These are phyloP conservation scores for Buathra laborator DNA, from an alignment of 2,888 invertebrate genomes.

Conservation along the genomic window DNA sequence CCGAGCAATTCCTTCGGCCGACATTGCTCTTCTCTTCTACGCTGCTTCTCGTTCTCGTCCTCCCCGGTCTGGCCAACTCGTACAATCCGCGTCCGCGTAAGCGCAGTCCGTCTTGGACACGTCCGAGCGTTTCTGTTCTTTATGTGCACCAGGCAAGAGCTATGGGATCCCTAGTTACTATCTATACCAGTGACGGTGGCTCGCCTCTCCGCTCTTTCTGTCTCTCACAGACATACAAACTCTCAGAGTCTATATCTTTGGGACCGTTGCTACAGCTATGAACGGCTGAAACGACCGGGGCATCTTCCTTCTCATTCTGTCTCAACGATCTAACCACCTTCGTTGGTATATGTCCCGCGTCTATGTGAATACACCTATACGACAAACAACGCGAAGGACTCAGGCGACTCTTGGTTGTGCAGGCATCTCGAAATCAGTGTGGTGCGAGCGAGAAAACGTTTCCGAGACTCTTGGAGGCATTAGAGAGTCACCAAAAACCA, in stretches of 20 bases:
- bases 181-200: conserved; percentile 75
- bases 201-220: conserved; percentile 60
- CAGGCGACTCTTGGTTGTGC: conserved; percentile 60
- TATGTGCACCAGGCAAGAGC: conserved; percentile 79
- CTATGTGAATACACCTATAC: conserved; percentile 38
- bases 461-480: conserved; percentile 72
- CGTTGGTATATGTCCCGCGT: conserved; percentile 41
- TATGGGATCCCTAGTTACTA: conserved; percentile 79
- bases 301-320: conserved; percentile 21
- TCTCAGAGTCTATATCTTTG: conserved; percentile 17
- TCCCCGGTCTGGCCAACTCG: conserved; percentile 58
- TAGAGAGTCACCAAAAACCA: conserved; percentile 81
- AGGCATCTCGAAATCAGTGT: conserved; percentile 66
- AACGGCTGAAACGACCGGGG: conserved; percentile 51
- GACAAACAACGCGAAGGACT: conserved; percentile 27
- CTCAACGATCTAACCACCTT: conserved; percentile 45
- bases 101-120: conserved; percentile 82
- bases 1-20: conserved; percentile 55
- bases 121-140: conserved; percentile 81
- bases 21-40: conserved; percentile 60
- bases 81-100: conserved; percentile 79
- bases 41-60: conserved; percentile 38
- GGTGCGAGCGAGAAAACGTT: conserved; percentile 61
- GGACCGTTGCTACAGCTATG: conserved; percentile 36
- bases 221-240: conserved; percentile 25